A percentile compares a stretch with the other conserved stretches of the same genome.
These are phyloP conservation scores for Julus scandinavius DNA, from an alignment of 2,888 invertebrate species.

Conservation along the genomic window DNA sequence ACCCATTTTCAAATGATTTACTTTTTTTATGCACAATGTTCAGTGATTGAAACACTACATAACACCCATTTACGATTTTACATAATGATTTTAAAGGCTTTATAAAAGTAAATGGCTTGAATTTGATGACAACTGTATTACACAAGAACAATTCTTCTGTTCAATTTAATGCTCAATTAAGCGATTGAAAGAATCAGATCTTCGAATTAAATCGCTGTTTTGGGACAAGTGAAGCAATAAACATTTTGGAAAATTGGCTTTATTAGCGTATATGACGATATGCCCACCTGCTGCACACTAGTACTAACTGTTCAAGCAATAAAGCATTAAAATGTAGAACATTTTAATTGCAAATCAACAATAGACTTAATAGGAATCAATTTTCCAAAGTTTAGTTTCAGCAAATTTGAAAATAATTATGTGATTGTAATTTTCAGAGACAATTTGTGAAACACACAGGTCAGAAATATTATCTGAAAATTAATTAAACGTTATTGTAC, in stretches of 20 bases:
- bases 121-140: background rate
- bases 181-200: background rate
- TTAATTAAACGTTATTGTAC: background rate
- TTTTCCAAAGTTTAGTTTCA: background rate
- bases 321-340: background rate
- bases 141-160: background rate
- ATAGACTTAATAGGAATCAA: background rate
- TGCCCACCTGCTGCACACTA: constrained; percentile 12
- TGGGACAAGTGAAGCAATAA: constrained; percentile 16
- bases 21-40: background rate
- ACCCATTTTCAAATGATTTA: background rate
- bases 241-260: background rate
- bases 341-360: constrained; percentile 3
- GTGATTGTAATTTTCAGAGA: background rate
- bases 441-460: background rate
- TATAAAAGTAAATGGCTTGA: background rate
- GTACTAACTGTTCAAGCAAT: background rate
- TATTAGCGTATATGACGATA: background rate
- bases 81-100: background rate
- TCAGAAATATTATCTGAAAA: background rate
- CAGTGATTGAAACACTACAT: background rate
- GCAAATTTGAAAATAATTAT: background rate
- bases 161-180: background rate
- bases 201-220: too few species aligned
- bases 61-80: background rate